Evolutionary conservation across 2,888 invertebrate genomes (phyloP), one percentile per base, ranked within the genome.

Genomic region (Augiades crinisus): DNA sequence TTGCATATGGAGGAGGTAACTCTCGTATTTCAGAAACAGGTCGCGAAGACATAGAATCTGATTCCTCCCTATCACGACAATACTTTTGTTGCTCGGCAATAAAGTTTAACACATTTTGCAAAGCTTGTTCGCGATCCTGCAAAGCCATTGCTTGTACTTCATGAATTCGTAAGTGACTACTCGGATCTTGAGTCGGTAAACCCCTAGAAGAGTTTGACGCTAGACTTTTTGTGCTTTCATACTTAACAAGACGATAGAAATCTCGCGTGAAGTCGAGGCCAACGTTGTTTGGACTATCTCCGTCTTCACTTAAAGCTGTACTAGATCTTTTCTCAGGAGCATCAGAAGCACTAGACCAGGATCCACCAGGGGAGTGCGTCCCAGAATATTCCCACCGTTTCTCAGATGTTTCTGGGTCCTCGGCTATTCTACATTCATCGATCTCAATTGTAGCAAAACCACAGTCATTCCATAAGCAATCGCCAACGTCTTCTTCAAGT

Each of bases 231-330:
- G 94, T 94, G 78, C 95, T 95, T 73, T 95, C 95, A 70, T 95
- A 95, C 80, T 95, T 95, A 38, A 95, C 95, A 57, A 95, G 91
- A 22, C 94, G 92, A 73, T 95, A 95, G 77, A 95, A 95, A 78
- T 95, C 95, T 59, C 95, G 87, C 3, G 95, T 95, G 67, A 95
- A 95, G 74, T 95, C 94, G 8, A 93, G 91, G 13, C 94, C 94
- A 13, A 94, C 90, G 31, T 92, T 91, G 12, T 49, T 49, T 0
- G 93, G 92, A 56, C 93, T 90, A 67, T 94, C 93, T 57, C 94
- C 93, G 67, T 94, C 93, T 73, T 93, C 93, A 59, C 94, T 93
- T 47, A 93, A 73, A 2, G 93, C 93, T 3, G 93, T 92, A 37
- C 94, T 94, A 0, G 94, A 94, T 63, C 93, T 84, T 71, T 94